Conservation (phyloP, 2,113 vertebrate genomes). For the Sinocyclocheilus anophthalmus region DNA sequence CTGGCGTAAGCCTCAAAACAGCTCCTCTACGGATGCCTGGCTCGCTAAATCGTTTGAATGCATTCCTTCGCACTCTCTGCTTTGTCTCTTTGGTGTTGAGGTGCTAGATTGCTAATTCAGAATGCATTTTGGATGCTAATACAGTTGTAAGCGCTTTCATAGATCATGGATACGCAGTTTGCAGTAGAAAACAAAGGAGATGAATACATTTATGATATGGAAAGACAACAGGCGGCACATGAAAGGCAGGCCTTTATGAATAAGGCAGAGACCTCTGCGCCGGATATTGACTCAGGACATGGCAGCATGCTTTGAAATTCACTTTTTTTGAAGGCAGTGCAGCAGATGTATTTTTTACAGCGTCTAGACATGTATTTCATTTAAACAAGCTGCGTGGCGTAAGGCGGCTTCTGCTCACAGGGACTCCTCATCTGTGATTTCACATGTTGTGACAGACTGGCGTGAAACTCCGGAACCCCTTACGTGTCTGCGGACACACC, state of each 20-base stretch:
- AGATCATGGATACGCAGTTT: constrained; percentile 38
- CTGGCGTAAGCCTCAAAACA: neutral
- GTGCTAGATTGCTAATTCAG: constrained; percentile 31
- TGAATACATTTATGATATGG: constrained; percentile 74
- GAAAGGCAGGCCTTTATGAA: constrained; percentile 70
- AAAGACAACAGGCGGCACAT: constrained; percentile 72
- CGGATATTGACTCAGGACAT: constrained; percentile 80
- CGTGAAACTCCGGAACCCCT: constrained; percentile 24
- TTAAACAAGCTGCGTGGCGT: constrained; percentile 69
- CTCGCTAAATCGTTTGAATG: neutral
- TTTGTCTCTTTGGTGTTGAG: constrained; percentile 12
- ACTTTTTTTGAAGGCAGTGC: constrained; percentile 76
- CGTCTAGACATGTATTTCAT: constrained; percentile 81
- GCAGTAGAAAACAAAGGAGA: constrained; percentile 68
- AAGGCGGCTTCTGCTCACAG: constrained; percentile 15
- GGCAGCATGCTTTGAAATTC: constrained; percentile 80
- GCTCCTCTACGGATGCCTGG: neutral
- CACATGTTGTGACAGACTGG: constrained; percentile 10
- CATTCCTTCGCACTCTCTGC: neutral
- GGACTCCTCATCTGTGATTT: constrained; percentile 36
- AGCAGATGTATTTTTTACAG: constrained; percentile 79
- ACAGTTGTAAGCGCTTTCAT: constrained; percentile 36
- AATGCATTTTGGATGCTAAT: constrained; percentile 41
- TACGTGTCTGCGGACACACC: neutral
- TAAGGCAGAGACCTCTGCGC: constrained; percentile 75